Conservation (phyloP, 2,797 vertebrate species). For the Halcyon smyrnensis region DNA sequence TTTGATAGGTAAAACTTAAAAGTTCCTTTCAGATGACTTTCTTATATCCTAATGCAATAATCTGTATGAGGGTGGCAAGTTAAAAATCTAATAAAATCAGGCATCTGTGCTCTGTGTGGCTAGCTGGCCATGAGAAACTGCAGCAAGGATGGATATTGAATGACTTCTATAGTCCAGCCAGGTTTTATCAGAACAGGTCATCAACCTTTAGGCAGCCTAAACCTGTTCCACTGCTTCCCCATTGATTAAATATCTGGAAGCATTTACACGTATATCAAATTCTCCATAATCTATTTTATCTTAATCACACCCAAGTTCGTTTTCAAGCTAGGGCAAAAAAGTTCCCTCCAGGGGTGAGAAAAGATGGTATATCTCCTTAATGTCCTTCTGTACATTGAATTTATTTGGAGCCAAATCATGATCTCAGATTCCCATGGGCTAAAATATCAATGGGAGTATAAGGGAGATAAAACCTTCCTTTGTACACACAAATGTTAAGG, state of each 20-base stretch:
- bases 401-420: not conserved
- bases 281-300: slow-evolving; percentile 51
- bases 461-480: not conserved
- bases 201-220: not conserved
- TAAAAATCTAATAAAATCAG: slow-evolving; percentile 14
- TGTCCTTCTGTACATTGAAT: not conserved
- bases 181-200: slow-evolving; percentile 31
- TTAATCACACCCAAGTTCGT: slow-evolving; percentile 45
- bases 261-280: slow-evolving; percentile 17
- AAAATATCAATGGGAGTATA: not conserved
- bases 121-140: slow-evolving; percentile 25
- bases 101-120: not conserved
- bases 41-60: not conserved
- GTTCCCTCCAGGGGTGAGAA: not conserved
- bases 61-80: not conserved
- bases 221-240: slow-evolving; percentile 49
- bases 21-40: not conserved
- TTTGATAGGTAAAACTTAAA: not conserved
- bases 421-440: slow-evolving; percentile 7
- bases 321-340: slow-evolving; percentile 38
- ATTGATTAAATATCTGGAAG: slow-evolving; percentile 37
- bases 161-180: slow-evolving; percentile 25
- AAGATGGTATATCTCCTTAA: not conserved
- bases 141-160: slow-evolving; percentile 5
- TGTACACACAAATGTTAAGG: not conserved